Evolutionary conservation across 1,140 invertebrate species (phyloP).

Genomic region (Monochamus saltuarius): DNA sequence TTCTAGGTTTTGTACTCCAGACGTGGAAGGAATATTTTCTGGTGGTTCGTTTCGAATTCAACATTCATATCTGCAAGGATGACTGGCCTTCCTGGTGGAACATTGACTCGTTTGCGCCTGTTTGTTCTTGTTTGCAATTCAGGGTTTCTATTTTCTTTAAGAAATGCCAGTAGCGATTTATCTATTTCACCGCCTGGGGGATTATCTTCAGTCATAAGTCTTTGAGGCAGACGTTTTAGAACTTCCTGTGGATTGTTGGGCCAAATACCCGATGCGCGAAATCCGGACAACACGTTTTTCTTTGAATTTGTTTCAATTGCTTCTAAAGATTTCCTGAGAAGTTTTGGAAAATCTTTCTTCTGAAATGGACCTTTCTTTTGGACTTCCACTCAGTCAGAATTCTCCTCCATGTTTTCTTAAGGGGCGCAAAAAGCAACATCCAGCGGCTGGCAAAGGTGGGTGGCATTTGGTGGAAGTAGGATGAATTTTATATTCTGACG

Average conservation of each 20-base stretch:
- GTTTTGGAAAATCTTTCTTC: constrained; percentile 8
- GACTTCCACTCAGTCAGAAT: not conserved
- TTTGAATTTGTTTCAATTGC: not conserved
- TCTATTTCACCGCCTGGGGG: too few relatives aligned
- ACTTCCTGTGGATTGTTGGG: constrained; percentile 1
- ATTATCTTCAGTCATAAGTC: not conserved
- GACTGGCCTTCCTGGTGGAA: too few relatives aligned
- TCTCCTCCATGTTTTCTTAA: not conserved
- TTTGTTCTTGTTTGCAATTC: too few relatives aligned
- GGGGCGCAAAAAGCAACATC: not conserved
- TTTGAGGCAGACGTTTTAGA: not conserved
- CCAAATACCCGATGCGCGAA: constrained; percentile 6
- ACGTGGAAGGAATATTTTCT: too few relatives aligned
- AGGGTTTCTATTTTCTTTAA: too few relatives aligned
- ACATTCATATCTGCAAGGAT: too few relatives aligned
- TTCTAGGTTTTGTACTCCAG: too few relatives aligned
- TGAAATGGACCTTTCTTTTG: constrained; percentile 9
- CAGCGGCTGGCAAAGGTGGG: too few relatives aligned
- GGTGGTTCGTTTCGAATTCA: too few relatives aligned
- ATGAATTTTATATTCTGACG: not conserved
- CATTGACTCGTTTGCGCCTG: too few relatives aligned
- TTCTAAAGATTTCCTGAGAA: not conserved
- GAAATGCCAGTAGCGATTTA: too few relatives aligned
- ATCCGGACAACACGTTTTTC: not conserved
- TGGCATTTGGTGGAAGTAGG: not conserved